Evolutionary conservation across 2,113 vertebrate genomes (phyloP).

Genomic region (Addax nasomaculatus): DNA sequence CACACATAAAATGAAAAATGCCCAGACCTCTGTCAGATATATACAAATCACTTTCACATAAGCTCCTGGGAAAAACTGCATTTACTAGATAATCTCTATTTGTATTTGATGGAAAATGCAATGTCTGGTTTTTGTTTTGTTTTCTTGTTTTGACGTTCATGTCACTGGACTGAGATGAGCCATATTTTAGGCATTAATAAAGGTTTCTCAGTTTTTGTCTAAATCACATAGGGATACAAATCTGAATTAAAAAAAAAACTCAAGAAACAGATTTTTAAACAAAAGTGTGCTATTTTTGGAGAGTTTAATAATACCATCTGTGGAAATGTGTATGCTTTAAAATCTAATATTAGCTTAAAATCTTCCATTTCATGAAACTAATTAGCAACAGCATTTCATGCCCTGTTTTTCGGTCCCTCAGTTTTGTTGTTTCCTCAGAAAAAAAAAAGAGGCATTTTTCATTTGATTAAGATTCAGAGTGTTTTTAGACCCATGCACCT

Average conservation of each 20-base stretch:
- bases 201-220: constrained; percentile 42
- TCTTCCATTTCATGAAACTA: constrained; percentile 34
- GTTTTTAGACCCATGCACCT: not conserved
- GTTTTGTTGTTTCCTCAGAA: not conserved
- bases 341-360: not conserved
- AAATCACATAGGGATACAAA: constrained; percentile 6
- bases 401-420: not conserved
- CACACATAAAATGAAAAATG: not conserved
- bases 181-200: constrained; percentile 49
- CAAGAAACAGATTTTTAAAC: constrained; percentile 45
- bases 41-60: constrained; percentile 4
- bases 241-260: constrained; percentile 43
- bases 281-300: not conserved
- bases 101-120: constrained; percentile 53
- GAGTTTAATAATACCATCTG: not conserved
- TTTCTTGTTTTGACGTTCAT: not conserved
- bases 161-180: not conserved
- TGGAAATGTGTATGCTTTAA: not conserved
- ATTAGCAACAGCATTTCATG: not conserved
- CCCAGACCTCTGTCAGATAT: not conserved
- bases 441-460: not conserved
- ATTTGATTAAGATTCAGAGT: not conserved
- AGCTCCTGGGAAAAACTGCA: not conserved
- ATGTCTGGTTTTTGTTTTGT: not conserved
- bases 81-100: constrained; percentile 32